Evolutionary conservation across 2,797 vertebrate species (phyloP), one percentile per base, ranked within the genome.

Genomic region (Spondyliosoma cantharus): DNA sequence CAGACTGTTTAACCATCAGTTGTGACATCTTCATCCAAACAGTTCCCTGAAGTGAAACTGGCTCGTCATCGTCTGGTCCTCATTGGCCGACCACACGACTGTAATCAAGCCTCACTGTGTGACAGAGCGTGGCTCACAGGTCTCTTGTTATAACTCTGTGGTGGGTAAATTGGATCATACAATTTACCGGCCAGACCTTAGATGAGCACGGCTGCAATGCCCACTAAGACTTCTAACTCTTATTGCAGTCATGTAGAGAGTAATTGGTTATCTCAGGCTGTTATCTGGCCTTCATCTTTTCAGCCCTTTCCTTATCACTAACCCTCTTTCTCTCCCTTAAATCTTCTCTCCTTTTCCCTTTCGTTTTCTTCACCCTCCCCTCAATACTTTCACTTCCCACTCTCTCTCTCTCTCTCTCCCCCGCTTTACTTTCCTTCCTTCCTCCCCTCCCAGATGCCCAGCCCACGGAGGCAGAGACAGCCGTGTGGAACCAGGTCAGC

Each of bases 401-500:
- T 61, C 57, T 66, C 49, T 45, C 48, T 37, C 56, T 48, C 53
- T 43, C 71, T 59, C 63, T 46, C 45, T 73, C 58, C 46, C 58
- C 56, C 11, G 42, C 57, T 69, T 22, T 52, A 17, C 48, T 46
- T 52, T 24, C 70, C 45, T 67, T 20, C 66, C 37, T 56, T 52
- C 42, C 53, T 62, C 71, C 71, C 67, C 77, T 79, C 65, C 16
- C 89, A 96, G 97, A 98, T 94, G 97, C 97, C 84, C 97, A 97
- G 93, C 97, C 97, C 42, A 97, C 96, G 0, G 97, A 97, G 94
- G 97, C 96, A 0, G 97, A 98, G 95, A 97, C 97, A 0, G 95
- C 95, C 9, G 96, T 98, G 92, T 98, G 96, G 96, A 97, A 97
- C 94, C 96, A 97, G 94, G 97, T 98, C 93, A 97, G 96, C 62